Conservation (phyloP, 92 coral and sea anemone genomes). For the Palythoa grandiflora region DNA sequence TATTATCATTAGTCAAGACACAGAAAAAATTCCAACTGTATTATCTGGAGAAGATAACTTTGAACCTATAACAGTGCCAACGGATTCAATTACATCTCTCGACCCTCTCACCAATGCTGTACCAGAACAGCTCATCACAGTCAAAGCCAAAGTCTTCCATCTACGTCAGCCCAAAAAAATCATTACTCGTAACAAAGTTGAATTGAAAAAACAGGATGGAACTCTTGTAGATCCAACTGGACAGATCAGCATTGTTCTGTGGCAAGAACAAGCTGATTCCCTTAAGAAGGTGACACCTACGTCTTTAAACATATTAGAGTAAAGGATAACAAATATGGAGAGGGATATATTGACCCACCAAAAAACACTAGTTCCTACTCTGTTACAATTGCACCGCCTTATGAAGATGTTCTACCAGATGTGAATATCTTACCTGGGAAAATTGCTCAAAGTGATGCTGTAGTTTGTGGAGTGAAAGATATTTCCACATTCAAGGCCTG, state of each 20-base stretch:
- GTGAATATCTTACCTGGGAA: too few species aligned
- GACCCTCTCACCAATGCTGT: not conserved
- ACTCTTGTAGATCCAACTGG: conserved; percentile 46
- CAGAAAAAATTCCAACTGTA: not conserved
- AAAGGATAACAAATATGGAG: conserved; percentile 37
- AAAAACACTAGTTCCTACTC: conserved; percentile 40
- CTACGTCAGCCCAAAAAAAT: conserved; percentile 43
- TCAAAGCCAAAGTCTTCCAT: conserved; percentile 53
- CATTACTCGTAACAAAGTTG: conserved; percentile 34
- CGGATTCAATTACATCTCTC: conserved; percentile 7
- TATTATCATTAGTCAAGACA: not conserved
- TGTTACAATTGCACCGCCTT: not conserved
- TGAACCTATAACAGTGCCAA: conserved; percentile 23
- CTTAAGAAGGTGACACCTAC: conserved; percentile 35
- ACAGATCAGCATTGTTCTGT: conserved; percentile 36
- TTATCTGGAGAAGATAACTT: not conserved
- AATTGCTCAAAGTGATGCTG: too few species aligned
- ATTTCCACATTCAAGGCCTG: not conserved
- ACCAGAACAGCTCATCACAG: conserved; percentile 54
- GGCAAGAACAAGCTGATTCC: conserved; percentile 46
- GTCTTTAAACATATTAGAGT: conserved; percentile 37
- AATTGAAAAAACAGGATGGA: conserved; percentile 45
- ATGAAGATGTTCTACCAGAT: too few species aligned
- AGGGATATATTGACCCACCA: conserved; percentile 53
- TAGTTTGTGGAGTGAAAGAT: not conserved